phyloP scores from a whole-genome alignment of 1,140 invertebrate genomes.

The Drosophila mauritiana region DNA sequence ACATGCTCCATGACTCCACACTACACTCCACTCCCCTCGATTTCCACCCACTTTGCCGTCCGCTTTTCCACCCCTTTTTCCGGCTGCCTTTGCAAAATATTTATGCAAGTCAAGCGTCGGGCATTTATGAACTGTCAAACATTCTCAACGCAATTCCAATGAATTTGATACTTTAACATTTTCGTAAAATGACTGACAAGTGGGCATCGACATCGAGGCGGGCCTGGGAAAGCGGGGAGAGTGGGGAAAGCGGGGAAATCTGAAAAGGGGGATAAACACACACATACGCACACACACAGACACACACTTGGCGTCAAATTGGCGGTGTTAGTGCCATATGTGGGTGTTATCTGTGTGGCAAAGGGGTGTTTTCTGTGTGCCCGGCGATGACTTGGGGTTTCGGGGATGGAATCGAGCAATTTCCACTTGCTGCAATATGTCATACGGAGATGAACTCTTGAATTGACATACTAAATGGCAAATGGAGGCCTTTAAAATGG shows the following conservation, averaged over 20 bases:
- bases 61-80: constrained; percentile 17
- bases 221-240: background rate
- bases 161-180: constrained; percentile 84
- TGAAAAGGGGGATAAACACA: constrained; percentile 4
- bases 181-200: constrained; percentile 79
- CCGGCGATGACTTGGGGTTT: constrained; percentile 22
- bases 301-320: constrained; percentile 71
- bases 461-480: constrained; percentile 72
- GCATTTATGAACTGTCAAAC: constrained; percentile 84
- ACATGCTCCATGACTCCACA: constrained; percentile 19
- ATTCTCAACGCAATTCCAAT: constrained; percentile 84
- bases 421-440: constrained; percentile 58
- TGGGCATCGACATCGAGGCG: constrained; percentile 18
- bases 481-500: constrained; percentile 57
- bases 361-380: constrained; percentile 33
- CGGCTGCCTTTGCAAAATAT: constrained; percentile 74
- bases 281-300: constrained; percentile 32
- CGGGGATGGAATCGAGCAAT: constrained; percentile 52
- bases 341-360: constrained; percentile 65
- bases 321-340: constrained; percentile 79
- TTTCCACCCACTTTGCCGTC: background rate
- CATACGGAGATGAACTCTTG: constrained; percentile 38
- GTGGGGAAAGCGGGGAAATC: constrained; percentile 6
- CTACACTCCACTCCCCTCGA: background rate
- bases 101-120: constrained; percentile 83